Conservation (phyloP, 2,797 vertebrate genomes). For the Helicolenus hilgendorfi region DNA sequence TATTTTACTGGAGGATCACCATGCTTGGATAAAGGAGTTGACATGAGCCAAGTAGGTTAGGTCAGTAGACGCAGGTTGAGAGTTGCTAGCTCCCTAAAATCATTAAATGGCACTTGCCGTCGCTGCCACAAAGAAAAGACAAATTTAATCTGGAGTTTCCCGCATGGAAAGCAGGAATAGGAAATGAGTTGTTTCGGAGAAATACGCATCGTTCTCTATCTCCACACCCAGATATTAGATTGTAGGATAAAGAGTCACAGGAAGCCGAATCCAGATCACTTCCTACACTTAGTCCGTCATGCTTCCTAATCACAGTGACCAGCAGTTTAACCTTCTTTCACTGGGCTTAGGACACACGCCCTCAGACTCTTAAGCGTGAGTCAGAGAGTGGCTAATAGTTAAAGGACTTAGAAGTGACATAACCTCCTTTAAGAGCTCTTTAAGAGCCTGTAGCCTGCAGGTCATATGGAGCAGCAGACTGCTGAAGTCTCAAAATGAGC, state of each 20-base stretch:
- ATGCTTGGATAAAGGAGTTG: not conserved
- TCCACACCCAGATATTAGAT: conserved; percentile 39
- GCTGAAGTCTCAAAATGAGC: conserved; percentile 53
- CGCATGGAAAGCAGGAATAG: conserved; percentile 6
- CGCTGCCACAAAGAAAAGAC: conserved; percentile 7
- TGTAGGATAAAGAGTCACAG: conserved; percentile 22
- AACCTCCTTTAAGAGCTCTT: conserved; percentile 40
- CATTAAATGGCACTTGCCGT: not conserved
- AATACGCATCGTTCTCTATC: conserved; percentile 10
- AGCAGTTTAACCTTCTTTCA: conserved; percentile 32
- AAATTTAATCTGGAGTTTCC: conserved; percentile 37
- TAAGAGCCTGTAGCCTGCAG: conserved; percentile 14
- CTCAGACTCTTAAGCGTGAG: conserved; percentile 8
- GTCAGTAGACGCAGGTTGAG: not conserved
- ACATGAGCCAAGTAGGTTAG: not conserved
- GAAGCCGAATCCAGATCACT: conserved; percentile 28
- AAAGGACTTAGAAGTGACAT: conserved; percentile 54
- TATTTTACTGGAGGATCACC: not conserved
- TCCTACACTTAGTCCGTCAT: not conserved
- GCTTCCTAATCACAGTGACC: conserved; percentile 46
- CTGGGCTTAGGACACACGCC: not conserved
- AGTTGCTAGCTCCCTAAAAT: not conserved
- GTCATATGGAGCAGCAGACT: conserved; percentile 37
- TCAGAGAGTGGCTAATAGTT: conserved; percentile 27
- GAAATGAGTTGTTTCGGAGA: conserved; percentile 38